phyloP scores from a whole-genome alignment of 2,113 vertebrate species.

The Nerophis ophidion region DNA sequence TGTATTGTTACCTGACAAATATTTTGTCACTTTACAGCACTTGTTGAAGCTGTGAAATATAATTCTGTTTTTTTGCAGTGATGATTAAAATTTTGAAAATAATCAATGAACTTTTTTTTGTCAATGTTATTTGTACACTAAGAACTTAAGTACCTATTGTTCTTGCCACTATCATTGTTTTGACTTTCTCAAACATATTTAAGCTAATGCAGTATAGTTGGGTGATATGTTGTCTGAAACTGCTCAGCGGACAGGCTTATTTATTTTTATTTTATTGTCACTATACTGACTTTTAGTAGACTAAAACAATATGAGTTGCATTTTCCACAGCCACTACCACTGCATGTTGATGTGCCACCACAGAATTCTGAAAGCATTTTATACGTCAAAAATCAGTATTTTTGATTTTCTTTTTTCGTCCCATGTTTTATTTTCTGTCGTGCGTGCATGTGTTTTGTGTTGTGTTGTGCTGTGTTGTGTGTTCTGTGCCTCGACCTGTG shows the following conservation, averaged over 20 bases:
- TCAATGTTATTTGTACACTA: neutral
- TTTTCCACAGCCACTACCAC: constrained; percentile 6
- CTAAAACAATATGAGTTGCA: neutral
- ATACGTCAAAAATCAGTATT: constrained; percentile 35
- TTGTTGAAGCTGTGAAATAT: no score
- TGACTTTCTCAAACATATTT: constrained; percentile 27
- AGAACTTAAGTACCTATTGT: constrained; percentile 19
- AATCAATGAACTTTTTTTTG: neutral
- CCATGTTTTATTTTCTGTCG: constrained; percentile 74
- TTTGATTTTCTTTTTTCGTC: constrained; percentile 76
- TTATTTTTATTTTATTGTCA: no score
- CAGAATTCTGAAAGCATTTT: constrained; percentile 1
- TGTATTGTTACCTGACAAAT: no score
- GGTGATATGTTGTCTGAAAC: constrained; percentile 33
- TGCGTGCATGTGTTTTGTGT: constrained; percentile 84
- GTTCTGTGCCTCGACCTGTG: constrained; percentile 76
- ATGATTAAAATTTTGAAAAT: no score
- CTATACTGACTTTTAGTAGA: neutral
- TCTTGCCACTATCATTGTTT: constrained; percentile 38
- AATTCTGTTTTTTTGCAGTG: no score
- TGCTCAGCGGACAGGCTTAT: neutral
- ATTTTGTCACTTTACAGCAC: no score
- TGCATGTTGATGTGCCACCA: constrained; percentile 7
- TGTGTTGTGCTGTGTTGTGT: constrained; percentile 45
- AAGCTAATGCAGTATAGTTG: constrained; percentile 21